These are phyloP conservation scores for Ctenosaura bakeri DNA, from an alignment of 2,797 vertebrate species.

Conservation along the genomic window DNA sequence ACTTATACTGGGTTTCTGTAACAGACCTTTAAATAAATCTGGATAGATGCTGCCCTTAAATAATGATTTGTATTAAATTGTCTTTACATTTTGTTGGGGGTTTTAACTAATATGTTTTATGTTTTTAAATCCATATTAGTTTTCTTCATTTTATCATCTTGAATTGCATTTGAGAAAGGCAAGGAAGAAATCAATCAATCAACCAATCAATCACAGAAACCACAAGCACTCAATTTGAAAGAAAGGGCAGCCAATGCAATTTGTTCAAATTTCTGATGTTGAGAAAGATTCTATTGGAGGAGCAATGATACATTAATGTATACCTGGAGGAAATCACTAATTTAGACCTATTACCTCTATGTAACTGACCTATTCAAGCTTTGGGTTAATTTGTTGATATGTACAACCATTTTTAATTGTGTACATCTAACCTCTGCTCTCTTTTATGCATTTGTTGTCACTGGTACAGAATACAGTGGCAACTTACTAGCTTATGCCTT, in stretches of 20 bases:
- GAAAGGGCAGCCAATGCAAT: not conserved
- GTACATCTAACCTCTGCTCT: conserved; percentile 8
- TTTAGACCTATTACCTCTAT: conserved; percentile 4
- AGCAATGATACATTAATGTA: not conserved
- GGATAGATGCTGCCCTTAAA: not conserved
- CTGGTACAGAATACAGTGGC: not conserved
- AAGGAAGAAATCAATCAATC: not conserved
- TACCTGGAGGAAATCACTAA: not conserved
- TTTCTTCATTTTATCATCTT: not conserved
- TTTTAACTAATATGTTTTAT: not conserved
- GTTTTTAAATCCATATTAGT: not conserved
- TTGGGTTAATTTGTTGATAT: conserved; percentile 34
- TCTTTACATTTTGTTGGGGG: not conserved
- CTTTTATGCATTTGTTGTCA: not conserved
- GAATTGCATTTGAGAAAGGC: not conserved
- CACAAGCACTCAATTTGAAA: conserved; percentile 7
- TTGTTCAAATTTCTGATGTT: conserved; percentile 28
- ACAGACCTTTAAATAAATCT: too few species aligned
- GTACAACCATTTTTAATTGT: conserved; percentile 27
- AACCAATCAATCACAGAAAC: conserved; percentile 12
- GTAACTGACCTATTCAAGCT: conserved; percentile 48
- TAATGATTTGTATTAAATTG: not conserved
- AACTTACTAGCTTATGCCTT: conserved; percentile 28
- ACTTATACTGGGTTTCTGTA: not conserved
- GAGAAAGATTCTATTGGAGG: not conserved